These are phyloP conservation scores for Imbricaverruca yamaguchii DNA, from an alignment of 2,888 invertebrate genomes.

Conservation along the genomic window DNA sequence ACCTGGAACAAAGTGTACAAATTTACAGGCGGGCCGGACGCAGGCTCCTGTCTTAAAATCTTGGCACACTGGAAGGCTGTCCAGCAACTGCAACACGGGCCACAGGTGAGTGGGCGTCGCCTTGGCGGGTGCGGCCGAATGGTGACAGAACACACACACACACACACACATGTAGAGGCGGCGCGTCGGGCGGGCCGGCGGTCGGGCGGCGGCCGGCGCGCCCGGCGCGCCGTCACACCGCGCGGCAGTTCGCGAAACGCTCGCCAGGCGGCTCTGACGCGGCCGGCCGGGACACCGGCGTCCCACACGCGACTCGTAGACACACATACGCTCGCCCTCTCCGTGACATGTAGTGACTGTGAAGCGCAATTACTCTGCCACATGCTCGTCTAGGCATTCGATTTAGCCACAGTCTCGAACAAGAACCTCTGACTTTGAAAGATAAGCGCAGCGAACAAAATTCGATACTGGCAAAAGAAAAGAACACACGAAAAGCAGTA, in stretches of 20 bases:
- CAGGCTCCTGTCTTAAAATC: conserved; percentile 98
- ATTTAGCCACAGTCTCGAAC: conserved; percentile 12
- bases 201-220: background rate
- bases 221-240: background rate
- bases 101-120: conserved; percentile 23
- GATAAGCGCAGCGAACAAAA: conserved; percentile 12
- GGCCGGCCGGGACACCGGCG: background rate
- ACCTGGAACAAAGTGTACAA: conserved; percentile 97
- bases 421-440: conserved; percentile 2
- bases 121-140: background rate
- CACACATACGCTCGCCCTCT: background rate
- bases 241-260: background rate
- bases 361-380: background rate
- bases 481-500: conserved; percentile 17
- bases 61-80: conserved; percentile 99
- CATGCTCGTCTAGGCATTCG: conserved; percentile 10
- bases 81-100: conserved; percentile 84
- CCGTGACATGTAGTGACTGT: background rate
- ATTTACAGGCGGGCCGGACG: conserved; percentile 90
- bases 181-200: background rate
- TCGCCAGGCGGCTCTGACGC: background rate
- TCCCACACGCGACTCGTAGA: background rate
- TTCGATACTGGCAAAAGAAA: conserved; percentile 16
- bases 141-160: too few relatives aligned
- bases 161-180: background rate